Evolutionary conservation across 1,140 invertebrate genomes (phyloP).

Genomic region (Plodia interpunctella): DNA sequence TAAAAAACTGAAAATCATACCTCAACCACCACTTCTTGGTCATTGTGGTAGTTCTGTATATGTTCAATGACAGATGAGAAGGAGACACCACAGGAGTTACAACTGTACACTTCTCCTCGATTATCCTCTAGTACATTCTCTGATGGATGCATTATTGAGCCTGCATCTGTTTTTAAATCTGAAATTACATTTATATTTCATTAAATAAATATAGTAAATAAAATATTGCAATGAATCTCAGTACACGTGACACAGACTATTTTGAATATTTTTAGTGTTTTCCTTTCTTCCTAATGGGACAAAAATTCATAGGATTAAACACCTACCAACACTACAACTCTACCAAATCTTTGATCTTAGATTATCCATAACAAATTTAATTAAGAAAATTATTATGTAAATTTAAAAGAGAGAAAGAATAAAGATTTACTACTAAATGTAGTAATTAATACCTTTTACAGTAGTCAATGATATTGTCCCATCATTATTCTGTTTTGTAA

Average conservation of each 20-base stretch:
- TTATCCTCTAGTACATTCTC: constrained; percentile 29
- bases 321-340: too few relatives aligned
- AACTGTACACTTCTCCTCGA: constrained; percentile 77
- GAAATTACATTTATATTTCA: constrained; percentile 11
- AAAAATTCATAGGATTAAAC: too few relatives aligned
- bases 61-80: constrained; percentile 81
- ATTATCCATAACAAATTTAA: too few relatives aligned
- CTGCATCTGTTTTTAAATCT: constrained; percentile 34
- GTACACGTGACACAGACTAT: too few relatives aligned
- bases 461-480: constrained; percentile 60
- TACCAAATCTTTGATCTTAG: too few relatives aligned
- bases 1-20: constrained; percentile 27
- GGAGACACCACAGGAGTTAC: constrained; percentile 80
- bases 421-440: too few relatives aligned
- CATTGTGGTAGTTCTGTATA: constrained; percentile 81
- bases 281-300: too few relatives aligned
- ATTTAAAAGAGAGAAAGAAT: too few relatives aligned
- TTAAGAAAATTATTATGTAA: too few relatives aligned
- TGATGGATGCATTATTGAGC: constrained; percentile 19
- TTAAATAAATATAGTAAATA: not conserved
- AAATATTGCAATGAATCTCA: too few relatives aligned
- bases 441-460: constrained; percentile 55
- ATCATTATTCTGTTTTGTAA: constrained; percentile 65
- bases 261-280: too few relatives aligned
- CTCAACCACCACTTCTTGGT: constrained; percentile 81